A percentile compares a stretch with the other conserved stretches of the same genome.
These are phyloP conservation scores for Eulithis prunata DNA, from an alignment of 2,888 invertebrate species.

Conservation along the genomic window DNA sequence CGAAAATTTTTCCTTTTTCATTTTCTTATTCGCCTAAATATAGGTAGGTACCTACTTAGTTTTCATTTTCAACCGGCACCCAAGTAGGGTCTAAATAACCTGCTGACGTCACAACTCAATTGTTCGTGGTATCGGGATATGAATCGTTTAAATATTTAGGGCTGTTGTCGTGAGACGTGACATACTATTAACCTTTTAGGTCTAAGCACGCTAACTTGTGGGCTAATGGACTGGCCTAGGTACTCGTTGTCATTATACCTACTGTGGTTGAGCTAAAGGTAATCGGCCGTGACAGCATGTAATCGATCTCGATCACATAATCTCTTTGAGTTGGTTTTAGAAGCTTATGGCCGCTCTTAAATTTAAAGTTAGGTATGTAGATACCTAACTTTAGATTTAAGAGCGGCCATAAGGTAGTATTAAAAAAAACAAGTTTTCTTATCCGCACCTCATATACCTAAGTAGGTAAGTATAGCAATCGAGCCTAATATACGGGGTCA, in stretches of 20 bases:
- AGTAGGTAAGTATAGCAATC: too few species aligned
- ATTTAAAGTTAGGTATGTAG: too few species aligned
- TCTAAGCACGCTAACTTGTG: conserved; percentile 48
- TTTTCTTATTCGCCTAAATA: neutral
- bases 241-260: conserved; percentile 4
- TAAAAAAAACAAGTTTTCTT: too few species aligned
- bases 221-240: conserved; percentile 26
- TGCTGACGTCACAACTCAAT: conserved; percentile 59
- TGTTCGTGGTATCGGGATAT: conserved; percentile 45
- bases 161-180: conserved; percentile 57
- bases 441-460: too few species aligned
- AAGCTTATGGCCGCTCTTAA: too few species aligned
- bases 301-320: neutral
- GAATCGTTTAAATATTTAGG: conserved; percentile 66
- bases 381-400: too few species aligned
- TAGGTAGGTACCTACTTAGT: too few species aligned
- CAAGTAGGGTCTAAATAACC: conserved; percentile 34
- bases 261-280: conserved; percentile 2
- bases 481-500: too few species aligned
- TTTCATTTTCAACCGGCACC: neutral
- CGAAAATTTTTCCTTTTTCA: too few species aligned
- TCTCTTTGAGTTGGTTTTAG: neutral
- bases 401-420: too few species aligned
- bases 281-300: conserved; percentile 4
- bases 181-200: conserved; percentile 60